A percentile compares a stretch with the other conserved stretches of the same genome.
phyloP scores from a whole-genome alignment of 2,888 invertebrate genomes.

The Hydropsyche betteni region DNA sequence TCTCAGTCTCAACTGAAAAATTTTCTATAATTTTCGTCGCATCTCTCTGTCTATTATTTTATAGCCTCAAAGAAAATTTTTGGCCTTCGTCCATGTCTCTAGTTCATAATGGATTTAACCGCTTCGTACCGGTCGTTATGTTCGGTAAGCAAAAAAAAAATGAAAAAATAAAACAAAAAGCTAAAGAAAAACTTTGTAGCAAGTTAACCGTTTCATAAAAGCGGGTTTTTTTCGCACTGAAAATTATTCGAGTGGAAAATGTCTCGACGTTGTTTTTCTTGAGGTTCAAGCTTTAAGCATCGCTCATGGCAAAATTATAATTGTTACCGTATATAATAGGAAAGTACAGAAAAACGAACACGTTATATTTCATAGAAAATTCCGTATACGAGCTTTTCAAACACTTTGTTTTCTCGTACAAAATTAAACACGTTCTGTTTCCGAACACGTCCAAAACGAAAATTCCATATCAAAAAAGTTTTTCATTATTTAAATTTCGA shows the following conservation, averaged over 20 bases:
- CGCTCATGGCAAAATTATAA: too few relatives aligned
- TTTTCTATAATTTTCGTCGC: constrained; percentile 3
- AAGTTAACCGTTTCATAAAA: constrained; percentile 8
- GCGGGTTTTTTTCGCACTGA: not conserved
- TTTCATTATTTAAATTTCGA: too few relatives aligned
- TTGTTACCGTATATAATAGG: too few relatives aligned
- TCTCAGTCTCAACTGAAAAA: not conserved
- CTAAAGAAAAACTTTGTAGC: not conserved
- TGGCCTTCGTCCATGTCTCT: constrained; percentile 3
- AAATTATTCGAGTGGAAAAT: constrained; percentile 21
- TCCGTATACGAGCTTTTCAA: too few relatives aligned
- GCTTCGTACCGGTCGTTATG: constrained; percentile 8
- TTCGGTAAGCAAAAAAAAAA: not conserved
- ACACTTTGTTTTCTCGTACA: too few relatives aligned
- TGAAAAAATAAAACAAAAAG: not conserved
- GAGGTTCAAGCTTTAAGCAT: too few relatives aligned
- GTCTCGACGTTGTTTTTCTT: constrained; percentile 7
- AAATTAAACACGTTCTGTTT: too few relatives aligned
- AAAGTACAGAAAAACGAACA: too few relatives aligned
- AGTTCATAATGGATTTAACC: constrained; percentile 20
- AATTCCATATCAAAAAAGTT: too few relatives aligned
- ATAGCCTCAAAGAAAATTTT: constrained; percentile 3
- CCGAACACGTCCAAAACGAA: too few relatives aligned
- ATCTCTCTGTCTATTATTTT: not conserved
- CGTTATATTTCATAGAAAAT: too few relatives aligned